A percentile compares a stretch with the other conserved stretches of the same genome.
phyloP scores from a whole-genome alignment of 2,797 vertebrate genomes.

The Characodon lateralis region DNA sequence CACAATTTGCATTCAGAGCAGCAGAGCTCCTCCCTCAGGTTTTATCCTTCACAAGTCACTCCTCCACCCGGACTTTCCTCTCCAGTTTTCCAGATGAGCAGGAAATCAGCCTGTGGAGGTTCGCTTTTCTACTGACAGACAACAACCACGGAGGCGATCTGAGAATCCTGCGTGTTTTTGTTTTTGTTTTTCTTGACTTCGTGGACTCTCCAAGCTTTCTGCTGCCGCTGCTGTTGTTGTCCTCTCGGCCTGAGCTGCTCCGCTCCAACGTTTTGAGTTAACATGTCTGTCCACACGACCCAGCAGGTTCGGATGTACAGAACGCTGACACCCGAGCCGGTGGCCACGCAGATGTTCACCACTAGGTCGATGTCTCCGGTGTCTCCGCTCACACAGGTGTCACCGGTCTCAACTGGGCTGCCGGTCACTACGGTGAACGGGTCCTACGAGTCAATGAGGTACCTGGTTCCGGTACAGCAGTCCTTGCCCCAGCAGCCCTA shows the following conservation, averaged over 20 bases:
- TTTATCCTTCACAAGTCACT: background rate
- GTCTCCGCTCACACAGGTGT: conserved; percentile 14
- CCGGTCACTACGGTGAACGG: conserved; percentile 52
- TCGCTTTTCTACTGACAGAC: background rate
- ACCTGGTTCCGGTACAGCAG: conserved; percentile 80
- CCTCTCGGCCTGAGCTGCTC: background rate
- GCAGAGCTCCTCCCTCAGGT: conserved; percentile 36
- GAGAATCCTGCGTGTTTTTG: background rate
- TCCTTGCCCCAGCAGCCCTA: conserved; percentile 41
- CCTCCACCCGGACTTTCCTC: conserved; percentile 48
- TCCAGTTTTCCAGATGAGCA: conserved; percentile 17
- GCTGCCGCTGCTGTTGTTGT: background rate
- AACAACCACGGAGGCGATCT: background rate
- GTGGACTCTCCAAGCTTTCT: background rate
- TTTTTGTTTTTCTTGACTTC: too few relatives aligned
- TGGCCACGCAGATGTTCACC: conserved; percentile 29
- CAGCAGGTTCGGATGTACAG: conserved; percentile 50
- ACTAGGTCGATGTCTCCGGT: conserved; percentile 11
- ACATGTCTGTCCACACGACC: conserved; percentile 48
- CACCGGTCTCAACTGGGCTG: conserved; percentile 20
- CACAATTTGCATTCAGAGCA: background rate
- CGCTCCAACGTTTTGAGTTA: background rate
- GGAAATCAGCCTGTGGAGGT: conserved; percentile 16
- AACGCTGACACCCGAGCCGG: conserved; percentile 58
- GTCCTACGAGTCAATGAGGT: conserved; percentile 68